Percentiles rank a stretch among this genome's conserved stretches.
Conservation (phyloP, 2,113 vertebrate species). For the Anas platyrhynchos region DNA sequence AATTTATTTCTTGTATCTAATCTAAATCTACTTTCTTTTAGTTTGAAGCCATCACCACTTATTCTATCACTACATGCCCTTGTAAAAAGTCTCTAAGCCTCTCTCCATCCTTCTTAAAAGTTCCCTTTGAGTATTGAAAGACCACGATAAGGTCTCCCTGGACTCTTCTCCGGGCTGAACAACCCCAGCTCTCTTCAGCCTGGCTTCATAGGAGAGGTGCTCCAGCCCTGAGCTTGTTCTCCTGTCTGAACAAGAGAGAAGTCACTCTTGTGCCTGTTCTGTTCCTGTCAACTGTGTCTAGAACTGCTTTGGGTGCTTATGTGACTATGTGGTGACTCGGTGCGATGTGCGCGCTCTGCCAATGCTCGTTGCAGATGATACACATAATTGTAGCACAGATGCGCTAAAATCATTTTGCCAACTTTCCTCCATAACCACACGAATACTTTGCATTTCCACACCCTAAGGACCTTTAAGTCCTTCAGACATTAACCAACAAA, state of each 20-base stretch:
- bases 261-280: no score
- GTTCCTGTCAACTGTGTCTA: not conserved
- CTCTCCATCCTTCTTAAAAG: not conserved
- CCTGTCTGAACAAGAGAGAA: no score
- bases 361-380: accelerated
- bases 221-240: not conserved
- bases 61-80: not conserved
- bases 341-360: not conserved
- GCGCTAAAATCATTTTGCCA: not conserved
- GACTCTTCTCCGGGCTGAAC: not conserved
- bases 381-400: accelerated
- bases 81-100: not conserved
- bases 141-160: not conserved
- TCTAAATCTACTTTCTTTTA: not conserved
- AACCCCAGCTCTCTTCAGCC: not conserved
- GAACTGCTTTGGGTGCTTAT: not conserved
- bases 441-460: not conserved
- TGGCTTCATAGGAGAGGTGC: not conserved
- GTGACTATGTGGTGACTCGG: not conserved
- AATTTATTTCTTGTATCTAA: not conserved
- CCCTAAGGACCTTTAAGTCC: not conserved
- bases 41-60: not conserved
- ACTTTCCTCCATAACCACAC: not conserved
- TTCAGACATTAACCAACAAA: not conserved
- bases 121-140: not conserved